Conservation (phyloP, 2,113 vertebrate genomes). For the Oncorhynchus nerka region DNA sequence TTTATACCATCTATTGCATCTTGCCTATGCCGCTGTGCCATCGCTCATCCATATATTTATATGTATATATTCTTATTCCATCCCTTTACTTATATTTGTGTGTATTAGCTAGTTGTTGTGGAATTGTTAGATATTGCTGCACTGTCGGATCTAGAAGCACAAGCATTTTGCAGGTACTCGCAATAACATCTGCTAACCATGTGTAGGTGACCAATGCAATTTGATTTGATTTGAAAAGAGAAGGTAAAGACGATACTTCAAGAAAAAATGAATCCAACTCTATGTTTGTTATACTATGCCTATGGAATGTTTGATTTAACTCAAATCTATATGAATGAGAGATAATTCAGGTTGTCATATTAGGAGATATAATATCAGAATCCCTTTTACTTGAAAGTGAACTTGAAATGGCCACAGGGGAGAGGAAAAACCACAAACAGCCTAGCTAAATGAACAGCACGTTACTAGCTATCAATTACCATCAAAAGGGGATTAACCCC, state of each 20-base stretch:
- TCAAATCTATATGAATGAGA: background rate
- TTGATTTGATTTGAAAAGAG: background rate
- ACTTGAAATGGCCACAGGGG: background rate
- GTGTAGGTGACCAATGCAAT: no score
- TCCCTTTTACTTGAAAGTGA: background rate
- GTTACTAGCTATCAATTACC: conserved; percentile 44
- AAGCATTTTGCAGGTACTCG: no score
- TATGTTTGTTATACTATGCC: background rate
- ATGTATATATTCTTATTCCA: no score
- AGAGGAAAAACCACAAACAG: background rate
- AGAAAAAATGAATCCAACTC: no score
- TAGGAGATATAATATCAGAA: background rate
- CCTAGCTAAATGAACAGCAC: conserved; percentile 19
- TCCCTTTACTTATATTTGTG: no score
- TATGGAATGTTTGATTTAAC: background rate
- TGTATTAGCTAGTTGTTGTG: no score
- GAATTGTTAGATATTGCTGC: no score
- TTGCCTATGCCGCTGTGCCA: no score
- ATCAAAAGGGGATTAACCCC: conserved; percentile 47
- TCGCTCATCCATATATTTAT: no score
- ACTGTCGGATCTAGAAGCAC: no score
- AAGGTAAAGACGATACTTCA: background rate
- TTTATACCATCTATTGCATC: no score
- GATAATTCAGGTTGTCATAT: background rate
- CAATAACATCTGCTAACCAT: no score